Evolutionary conservation across 2,113 vertebrate genomes (phyloP).

Genomic region (Saccopteryx bilineata): DNA sequence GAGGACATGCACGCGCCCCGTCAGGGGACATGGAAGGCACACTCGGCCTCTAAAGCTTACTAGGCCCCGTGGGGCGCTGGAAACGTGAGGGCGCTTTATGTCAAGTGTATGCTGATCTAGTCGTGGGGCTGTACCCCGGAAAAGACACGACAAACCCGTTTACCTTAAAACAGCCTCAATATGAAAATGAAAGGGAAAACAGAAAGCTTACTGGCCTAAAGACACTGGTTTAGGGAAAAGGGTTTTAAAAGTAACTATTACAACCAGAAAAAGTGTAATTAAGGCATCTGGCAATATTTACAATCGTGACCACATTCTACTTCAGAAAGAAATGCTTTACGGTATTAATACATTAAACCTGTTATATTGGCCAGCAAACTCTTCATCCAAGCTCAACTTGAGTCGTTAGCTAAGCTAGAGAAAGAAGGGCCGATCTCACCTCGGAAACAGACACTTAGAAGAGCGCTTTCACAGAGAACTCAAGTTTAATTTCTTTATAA

Average conservation of each 20-base stretch:
- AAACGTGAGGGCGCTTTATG: too few species aligned
- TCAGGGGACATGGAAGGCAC: fast-evolving
- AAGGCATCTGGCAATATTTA: neutral
- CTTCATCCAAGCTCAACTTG: too few species aligned
- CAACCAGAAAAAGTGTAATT: neutral
- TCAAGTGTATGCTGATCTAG: neutral
- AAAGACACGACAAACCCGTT: neutral
- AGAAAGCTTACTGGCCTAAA: too few species aligned
- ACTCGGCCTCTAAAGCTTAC: fast-evolving
- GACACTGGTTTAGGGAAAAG: neutral
- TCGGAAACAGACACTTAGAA: neutral
- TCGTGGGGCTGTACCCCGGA: neutral
- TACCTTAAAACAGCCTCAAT: neutral
- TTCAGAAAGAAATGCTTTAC: neutral
- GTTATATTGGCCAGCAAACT: neutral
- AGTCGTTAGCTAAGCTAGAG: fast-evolving
- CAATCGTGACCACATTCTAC: fast-evolving
- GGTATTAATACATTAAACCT: neutral
- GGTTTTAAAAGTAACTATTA: neutral
- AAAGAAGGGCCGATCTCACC: too few species aligned
- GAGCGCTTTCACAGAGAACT: neutral
- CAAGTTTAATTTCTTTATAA: neutral
- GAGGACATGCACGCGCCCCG: fast-evolving
- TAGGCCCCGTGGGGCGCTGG: neutral
- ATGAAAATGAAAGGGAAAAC: neutral